A percentile compares a stretch with the other conserved stretches of the same genome.
Evolutionary conservation across 2,113 vertebrate genomes (phyloP).

Genomic region (Oreochromis aureus): DNA sequence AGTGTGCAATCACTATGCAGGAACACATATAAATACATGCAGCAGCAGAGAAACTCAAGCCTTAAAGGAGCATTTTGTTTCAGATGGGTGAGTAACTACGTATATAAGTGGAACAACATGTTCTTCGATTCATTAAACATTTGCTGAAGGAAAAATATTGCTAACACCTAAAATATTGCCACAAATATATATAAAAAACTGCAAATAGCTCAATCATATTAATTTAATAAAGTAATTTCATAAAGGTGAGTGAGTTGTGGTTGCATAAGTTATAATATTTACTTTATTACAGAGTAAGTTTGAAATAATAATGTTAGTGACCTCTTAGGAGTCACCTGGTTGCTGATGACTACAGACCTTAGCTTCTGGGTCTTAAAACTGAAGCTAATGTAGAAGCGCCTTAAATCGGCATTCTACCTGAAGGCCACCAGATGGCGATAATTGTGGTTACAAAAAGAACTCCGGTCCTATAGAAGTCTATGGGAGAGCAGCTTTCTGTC

Average conservation of each 20-base stretch:
- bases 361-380: neutral
- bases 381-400: neutral
- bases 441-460: neutral
- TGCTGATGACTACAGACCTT: neutral
- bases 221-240: neutral
- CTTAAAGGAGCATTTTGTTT: neutral
- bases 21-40: slow-evolving; percentile 6
- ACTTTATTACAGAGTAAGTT: neutral
- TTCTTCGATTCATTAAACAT: neutral
- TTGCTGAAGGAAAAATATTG: neutral
- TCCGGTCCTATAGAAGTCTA: neutral
- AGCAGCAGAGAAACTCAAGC: neutral
- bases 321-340: neutral
- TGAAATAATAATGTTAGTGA: neutral
- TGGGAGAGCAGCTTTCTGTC: neutral
- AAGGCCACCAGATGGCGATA: neutral
- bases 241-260: neutral
- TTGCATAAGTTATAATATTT: neutral
- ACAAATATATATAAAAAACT: neutral
- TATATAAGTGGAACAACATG: neutral
- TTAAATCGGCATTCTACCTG: neutral
- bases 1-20: slow-evolving; percentile 27
- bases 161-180: neutral
- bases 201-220: neutral
- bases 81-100: neutral